phyloP scores from a whole-genome alignment of 2,113 vertebrate species.

The Setophaga kirtlandii region DNA sequence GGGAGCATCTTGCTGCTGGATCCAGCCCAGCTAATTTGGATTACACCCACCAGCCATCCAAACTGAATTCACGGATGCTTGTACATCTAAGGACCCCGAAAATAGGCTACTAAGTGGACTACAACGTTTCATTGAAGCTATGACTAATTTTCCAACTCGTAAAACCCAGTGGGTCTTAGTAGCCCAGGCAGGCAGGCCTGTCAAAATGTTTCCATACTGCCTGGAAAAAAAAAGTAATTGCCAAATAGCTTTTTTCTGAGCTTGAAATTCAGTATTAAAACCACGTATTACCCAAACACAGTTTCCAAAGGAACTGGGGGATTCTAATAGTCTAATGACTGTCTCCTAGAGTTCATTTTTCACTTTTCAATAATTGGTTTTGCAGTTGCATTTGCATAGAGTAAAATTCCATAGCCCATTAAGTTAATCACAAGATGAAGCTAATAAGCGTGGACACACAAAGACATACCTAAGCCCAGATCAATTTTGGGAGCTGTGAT shows the following conservation, averaged over 20 bases:
- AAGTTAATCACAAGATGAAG: constrained; percentile 75
- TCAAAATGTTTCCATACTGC: constrained; percentile 29
- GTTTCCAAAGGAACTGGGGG: constrained; percentile 63
- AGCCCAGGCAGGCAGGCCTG: constrained; percentile 14
- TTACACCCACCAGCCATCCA: neutral
- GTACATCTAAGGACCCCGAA: constrained; percentile 2
- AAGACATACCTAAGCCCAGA: constrained; percentile 65
- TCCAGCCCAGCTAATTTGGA: neutral
- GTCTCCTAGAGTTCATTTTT: constrained; percentile 77
- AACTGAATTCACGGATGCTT: neutral
- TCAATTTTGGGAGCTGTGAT: constrained; percentile 54
- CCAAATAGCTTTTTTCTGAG: neutral
- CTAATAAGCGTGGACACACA: constrained; percentile 63
- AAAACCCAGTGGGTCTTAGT: neutral
- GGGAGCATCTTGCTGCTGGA: neutral
- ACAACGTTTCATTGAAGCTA: neutral
- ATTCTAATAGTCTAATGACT: constrained; percentile 73
- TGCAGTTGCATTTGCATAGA: constrained; percentile 73
- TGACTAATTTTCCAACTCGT: constrained; percentile 15
- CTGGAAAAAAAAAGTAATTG: neutral
- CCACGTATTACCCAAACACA: constrained; percentile 48
- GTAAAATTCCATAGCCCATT: constrained; percentile 73
- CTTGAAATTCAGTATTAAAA: constrained; percentile 41
- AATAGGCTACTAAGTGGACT: constrained; percentile 21
- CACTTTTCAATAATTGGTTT: constrained; percentile 76